Evolutionary conservation across 92 coral and sea anemone genomes (phyloP).

Genomic region (Epizoanthus ramosus): DNA sequence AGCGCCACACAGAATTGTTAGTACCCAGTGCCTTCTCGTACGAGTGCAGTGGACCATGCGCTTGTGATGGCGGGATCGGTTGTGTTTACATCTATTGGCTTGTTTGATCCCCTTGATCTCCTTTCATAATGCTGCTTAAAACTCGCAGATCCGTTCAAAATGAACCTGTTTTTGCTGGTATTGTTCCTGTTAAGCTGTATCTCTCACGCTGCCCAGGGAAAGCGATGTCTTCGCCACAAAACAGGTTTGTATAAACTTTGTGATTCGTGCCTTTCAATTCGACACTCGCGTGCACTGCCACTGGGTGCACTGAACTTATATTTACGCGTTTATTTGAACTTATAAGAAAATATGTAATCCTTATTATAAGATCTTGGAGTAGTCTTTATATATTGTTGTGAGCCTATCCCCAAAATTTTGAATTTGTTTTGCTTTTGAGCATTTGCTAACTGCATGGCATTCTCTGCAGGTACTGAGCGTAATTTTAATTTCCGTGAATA

Average conservation of each 20-base stretch:
- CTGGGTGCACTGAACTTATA: not conserved
- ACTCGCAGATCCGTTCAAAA: not conserved
- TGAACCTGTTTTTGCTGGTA: conserved; percentile 15
- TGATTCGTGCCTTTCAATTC: not conserved
- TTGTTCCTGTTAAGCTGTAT: conserved; percentile 10
- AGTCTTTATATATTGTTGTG: not conserved
- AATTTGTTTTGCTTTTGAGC: too few relatives aligned
- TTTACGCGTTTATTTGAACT: not conserved
- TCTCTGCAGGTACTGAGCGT: too few relatives aligned
- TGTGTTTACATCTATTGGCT: not conserved
- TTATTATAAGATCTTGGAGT: not conserved
- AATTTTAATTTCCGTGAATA: too few relatives aligned
- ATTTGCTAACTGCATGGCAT: too few relatives aligned
- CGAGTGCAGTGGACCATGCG: not conserved
- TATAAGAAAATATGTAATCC: not conserved
- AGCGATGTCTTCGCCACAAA: conserved; percentile 12
- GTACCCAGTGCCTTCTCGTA: conserved; percentile 14
- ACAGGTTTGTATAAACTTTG: conserved; percentile 1
- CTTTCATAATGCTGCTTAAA: conserved; percentile 11
- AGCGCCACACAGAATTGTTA: not conserved
- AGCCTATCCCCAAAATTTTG: too few relatives aligned
- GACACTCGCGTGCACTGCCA: not conserved
- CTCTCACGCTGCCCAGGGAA: not conserved
- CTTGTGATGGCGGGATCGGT: not conserved
- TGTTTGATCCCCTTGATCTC: not conserved